phyloP scores from a whole-genome alignment of 2,888 invertebrate species.

The Leptopterna dolabrata region DNA sequence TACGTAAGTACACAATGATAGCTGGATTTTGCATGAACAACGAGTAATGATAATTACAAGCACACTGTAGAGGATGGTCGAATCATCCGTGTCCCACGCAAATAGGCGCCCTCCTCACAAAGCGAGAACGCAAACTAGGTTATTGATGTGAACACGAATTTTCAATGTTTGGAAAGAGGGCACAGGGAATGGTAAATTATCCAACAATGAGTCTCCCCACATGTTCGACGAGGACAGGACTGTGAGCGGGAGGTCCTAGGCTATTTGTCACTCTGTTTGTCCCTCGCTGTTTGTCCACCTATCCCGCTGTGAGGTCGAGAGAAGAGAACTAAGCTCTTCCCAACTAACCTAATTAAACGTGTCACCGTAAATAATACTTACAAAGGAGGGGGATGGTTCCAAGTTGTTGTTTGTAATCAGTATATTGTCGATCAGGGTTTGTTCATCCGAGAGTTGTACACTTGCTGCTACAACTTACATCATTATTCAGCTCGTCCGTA shows the following conservation, averaged over 20 bases:
- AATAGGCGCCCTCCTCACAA: background rate
- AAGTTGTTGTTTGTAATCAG: background rate
- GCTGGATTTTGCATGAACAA: too few species aligned
- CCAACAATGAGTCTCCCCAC: conserved; percentile 33
- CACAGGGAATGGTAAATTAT: conserved; percentile 38
- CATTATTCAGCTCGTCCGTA: too few species aligned
- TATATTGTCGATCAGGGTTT: background rate
- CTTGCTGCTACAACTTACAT: background rate
- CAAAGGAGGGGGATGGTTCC: background rate
- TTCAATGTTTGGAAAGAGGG: conserved; percentile 19
- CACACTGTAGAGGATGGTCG: background rate
- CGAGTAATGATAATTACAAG: background rate
- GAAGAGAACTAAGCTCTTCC: conserved; percentile 20
- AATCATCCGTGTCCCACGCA: background rate
- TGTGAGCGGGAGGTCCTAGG: background rate
- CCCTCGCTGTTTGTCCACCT: conserved; percentile 51
- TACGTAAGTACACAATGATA: too few species aligned
- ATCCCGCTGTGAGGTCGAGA: background rate
- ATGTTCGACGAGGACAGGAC: background rate
- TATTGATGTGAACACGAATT: conserved; percentile 37
- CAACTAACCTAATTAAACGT: conserved; percentile 43
- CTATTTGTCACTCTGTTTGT: conserved; percentile 51
- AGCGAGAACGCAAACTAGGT: background rate
- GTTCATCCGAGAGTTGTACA: background rate
- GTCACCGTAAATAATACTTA: conserved; percentile 39